A percentile compares a stretch with the other conserved stretches of the same genome.
phyloP scores from a whole-genome alignment of 2,797 vertebrate genomes.

The Erethizon dorsatum region DNA sequence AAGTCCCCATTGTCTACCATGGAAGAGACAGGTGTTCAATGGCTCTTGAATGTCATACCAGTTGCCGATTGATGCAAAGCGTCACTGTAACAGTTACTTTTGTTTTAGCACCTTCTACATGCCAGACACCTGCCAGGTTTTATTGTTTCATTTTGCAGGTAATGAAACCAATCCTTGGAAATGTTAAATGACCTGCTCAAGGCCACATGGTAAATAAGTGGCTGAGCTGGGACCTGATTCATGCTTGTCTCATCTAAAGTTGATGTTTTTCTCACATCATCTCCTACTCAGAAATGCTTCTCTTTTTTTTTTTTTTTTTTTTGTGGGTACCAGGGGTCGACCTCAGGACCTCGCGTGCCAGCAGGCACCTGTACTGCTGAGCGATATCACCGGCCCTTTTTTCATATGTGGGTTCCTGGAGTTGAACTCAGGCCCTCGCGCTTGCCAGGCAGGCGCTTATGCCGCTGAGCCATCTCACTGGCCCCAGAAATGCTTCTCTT shows the following conservation, averaged over 20 bases:
- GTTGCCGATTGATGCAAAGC: neutral
- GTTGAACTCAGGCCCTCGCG: too few relatives aligned
- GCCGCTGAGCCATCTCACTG: too few relatives aligned
- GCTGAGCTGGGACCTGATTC: neutral
- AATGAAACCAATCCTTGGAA: slow-evolving; percentile 54
- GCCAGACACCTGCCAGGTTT: neutral
- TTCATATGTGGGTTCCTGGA: too few relatives aligned
- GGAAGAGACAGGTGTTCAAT: neutral
- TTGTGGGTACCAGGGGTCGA: too few relatives aligned
- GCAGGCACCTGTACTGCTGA: too few relatives aligned
- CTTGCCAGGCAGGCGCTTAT: too few relatives aligned
- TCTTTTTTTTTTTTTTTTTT: neutral
- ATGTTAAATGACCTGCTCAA: neutral
- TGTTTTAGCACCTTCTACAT: neutral
- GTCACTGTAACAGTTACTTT: neutral
- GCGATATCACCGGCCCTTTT: too few relatives aligned
- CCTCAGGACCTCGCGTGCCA: too few relatives aligned
- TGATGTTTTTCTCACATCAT: neutral
- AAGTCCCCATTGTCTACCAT: neutral
- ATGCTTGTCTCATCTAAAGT: neutral
- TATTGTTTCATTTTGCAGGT: neutral
- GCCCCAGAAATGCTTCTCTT: neutral
- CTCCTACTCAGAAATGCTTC: neutral
- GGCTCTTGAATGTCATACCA: neutral
- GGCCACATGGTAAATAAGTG: neutral